Conservation (phyloP, 2,113 vertebrate species). For the Coreoperca whiteheadi region DNA sequence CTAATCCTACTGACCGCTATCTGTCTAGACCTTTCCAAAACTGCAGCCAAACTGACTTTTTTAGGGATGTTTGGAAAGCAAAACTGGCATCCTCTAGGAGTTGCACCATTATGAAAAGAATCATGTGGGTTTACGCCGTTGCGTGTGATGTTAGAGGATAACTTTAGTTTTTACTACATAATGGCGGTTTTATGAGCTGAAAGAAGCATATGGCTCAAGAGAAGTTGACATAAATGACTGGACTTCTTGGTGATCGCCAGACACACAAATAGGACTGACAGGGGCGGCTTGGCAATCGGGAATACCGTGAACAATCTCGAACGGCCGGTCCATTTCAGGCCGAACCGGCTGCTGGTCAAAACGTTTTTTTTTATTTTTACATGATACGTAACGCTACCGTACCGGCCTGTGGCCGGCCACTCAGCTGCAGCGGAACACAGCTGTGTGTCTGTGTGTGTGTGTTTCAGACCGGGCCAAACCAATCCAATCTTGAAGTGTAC, state of each 20-base stretch:
- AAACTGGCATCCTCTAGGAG: not conserved
- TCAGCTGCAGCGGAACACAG: no score
- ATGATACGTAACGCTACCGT: no score
- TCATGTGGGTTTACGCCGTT: not conserved
- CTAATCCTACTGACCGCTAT: slow-evolving; percentile 47
- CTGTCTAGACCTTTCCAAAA: slow-evolving; percentile 39
- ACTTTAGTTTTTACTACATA: slow-evolving; percentile 26
- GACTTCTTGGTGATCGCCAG: not conserved
- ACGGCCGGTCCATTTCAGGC: no score
- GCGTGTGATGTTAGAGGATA: slow-evolving; percentile 8
- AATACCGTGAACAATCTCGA: no score
- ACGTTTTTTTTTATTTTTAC: no score
- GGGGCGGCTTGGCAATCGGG: no score
- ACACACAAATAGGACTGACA: no score
- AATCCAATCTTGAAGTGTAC: no score
- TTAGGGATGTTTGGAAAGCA: not conserved
- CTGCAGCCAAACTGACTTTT: slow-evolving; percentile 12
- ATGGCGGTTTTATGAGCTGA: slow-evolving; percentile 39
- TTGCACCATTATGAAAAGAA: not conserved
- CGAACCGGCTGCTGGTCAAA: no score
- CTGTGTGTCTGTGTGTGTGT: no score
- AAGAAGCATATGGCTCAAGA: slow-evolving; percentile 8
- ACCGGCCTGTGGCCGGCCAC: no score
- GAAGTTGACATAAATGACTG: slow-evolving; percentile 18
- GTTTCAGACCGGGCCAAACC: no score